Percentiles rank a stretch among this genome's conserved stretches.
These are phyloP conservation scores for Eumerus sabulonum DNA, from an alignment of 2,888 invertebrate genomes.

Conservation along the genomic window DNA sequence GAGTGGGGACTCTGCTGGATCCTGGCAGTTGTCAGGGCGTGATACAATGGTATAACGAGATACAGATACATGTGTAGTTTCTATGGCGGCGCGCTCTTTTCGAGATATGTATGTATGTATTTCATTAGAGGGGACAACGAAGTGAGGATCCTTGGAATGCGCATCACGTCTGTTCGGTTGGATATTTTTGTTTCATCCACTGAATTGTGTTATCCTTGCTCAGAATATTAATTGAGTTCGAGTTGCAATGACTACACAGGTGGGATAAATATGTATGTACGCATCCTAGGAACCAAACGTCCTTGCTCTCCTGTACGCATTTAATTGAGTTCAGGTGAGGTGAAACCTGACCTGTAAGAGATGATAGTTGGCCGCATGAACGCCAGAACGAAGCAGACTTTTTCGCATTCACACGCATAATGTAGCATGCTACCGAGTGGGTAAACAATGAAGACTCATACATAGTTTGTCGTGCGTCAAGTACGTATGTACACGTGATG, in stretches of 20 bases:
- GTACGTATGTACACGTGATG: constrained; percentile 24
- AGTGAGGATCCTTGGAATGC: constrained; percentile 35
- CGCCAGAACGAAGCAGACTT: neutral
- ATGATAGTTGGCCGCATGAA: constrained; percentile 19
- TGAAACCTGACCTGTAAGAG: neutral
- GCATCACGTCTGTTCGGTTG: constrained; percentile 62
- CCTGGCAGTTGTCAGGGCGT: constrained; percentile 7
- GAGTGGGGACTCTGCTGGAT: neutral
- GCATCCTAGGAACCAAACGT: constrained; percentile 42
- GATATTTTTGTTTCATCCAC: constrained; percentile 66
- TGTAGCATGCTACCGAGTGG: constrained; percentile 11
- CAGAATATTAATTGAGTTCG: constrained; percentile 69
- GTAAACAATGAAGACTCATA: neutral
- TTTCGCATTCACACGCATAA: constrained; percentile 23
- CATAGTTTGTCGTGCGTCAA: too few relatives aligned
- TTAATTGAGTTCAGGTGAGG: constrained; percentile 44
- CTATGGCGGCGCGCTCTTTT: constrained; percentile 4
- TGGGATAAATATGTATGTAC: constrained; percentile 35
- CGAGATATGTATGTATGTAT: too few relatives aligned
- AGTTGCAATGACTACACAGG: constrained; percentile 56
- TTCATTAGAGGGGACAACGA: too few relatives aligned
- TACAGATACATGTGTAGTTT: constrained; percentile 36
- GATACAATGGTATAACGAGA: constrained; percentile 32
- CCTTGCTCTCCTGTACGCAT: constrained; percentile 43
- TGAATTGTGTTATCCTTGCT: constrained; percentile 62